Base-by-base conservation (phyloP, 2,113 vertebrate species). In the Ptilonorhynchus violaceus region DNA sequence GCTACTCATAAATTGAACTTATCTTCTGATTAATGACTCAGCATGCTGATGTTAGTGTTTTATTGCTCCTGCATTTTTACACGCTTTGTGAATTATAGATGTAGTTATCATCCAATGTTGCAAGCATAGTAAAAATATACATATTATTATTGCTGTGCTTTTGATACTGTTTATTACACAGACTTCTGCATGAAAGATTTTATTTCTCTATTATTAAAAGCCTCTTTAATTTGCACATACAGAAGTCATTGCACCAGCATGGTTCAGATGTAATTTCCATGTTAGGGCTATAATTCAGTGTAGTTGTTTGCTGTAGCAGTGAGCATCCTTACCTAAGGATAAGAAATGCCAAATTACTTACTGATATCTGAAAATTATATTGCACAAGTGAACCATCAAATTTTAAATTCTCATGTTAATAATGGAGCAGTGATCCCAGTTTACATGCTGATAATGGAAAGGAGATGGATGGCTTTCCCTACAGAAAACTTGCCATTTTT, bases 1-100 rank as follows among this genome's bases (percentile, higher is more conserved):
- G 59, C 81, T 52, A n/a, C 68, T 94, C 75, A 94, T 97, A 97
- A 97, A 97, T 94, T 95, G 85, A 95, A 95, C 41, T 91, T 94
- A 89, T 94, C 92, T 96, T 96, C 95, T 97, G 85, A 97, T 94
- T 97, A 96, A 97, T 96, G 85, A 52, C 79, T 95, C 80, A 68
- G 60, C 10, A 25, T 86, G 95, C 55, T 96, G 91, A 95, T 93
- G 94, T 93, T 96, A 96, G 83, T 97, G 93, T 96, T 98, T 97
- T 95, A 98, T 96, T 97, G 89, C 88, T 97, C 87, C 74, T 96
- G 85, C 47, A 33, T 85, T 93, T 87, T 95, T 93, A 86, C 78
- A 73, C 46, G 47, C 35, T 92, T 50, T 56, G 79, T 97, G 95
- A 97, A 90, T 97, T 97, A 97, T n/a, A 83, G 74, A 63, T 75